Evolutionary conservation across 2,888 invertebrate genomes (phyloP).

Genomic region (Campoletis raptor): DNA sequence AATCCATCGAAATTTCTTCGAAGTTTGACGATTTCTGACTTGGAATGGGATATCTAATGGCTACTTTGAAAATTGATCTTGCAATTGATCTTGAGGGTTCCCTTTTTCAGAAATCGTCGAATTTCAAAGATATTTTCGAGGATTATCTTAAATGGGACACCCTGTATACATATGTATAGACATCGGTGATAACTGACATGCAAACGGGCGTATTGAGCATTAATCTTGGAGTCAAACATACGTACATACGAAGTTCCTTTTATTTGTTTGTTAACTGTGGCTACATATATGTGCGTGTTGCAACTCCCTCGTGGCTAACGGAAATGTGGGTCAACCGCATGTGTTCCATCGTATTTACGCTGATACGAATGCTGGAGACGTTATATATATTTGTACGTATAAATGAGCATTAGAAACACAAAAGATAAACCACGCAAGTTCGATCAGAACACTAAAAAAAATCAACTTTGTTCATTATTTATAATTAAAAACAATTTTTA

Average conservation of each 20-base stretch:
- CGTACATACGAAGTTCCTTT: constrained; percentile 1
- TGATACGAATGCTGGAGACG: constrained; percentile 38
- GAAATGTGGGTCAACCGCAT: constrained; percentile 60
- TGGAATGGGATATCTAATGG: too few species aligned
- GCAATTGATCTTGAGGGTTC: too few species aligned
- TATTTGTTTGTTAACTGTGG: background rate
- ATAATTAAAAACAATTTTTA: background rate
- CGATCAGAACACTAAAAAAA: background rate
- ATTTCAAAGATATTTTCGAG: too few species aligned
- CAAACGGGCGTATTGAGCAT: constrained; percentile 9
- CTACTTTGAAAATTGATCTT: too few species aligned
- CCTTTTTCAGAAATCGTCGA: too few species aligned
- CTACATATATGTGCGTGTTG: constrained; percentile 47
- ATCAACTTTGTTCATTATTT: background rate
- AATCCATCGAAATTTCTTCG: too few species aligned
- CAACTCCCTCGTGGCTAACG: constrained; percentile 44
- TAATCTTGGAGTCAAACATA: background rate
- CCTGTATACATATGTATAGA: constrained; percentile 1
- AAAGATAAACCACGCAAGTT: background rate
- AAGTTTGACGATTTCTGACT: too few species aligned
- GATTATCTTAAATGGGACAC: too few species aligned
- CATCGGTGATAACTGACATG: background rate
- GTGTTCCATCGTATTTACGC: constrained; percentile 39
- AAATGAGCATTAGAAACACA: background rate
- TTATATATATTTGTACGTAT: background rate